Conservation (phyloP, 2,888 invertebrate genomes). For the Polymixis lichenea region DNA sequence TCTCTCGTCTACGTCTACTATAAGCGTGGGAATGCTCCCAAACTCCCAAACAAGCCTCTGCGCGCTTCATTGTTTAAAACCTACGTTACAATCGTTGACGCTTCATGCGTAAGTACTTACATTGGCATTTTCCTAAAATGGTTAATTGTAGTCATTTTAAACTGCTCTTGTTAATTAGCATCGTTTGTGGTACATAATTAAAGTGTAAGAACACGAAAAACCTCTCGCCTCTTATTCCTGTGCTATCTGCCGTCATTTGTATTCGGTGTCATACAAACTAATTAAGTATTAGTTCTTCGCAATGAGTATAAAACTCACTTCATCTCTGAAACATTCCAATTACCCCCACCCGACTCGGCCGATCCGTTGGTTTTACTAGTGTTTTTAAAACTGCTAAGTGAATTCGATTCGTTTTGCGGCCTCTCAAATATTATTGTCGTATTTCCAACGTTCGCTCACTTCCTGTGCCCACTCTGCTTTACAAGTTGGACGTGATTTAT, state of each 20-base stretch:
- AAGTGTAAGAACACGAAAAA: not conserved
- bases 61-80: not conserved
- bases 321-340: slow-evolving; percentile 4
- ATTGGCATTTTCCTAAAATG: not conserved
- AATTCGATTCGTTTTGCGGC: slow-evolving; percentile 5
- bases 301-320: slow-evolving; percentile 10
- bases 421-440: slow-evolving; percentile 17
- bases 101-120: no score
- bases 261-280: slow-evolving; percentile 22
- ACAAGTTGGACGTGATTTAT: slow-evolving; percentile 5
- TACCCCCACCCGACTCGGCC: fast-evolving
- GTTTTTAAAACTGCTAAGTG: slow-evolving; percentile 17
- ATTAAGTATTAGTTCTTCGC: slow-evolving; percentile 20
- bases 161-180: not conserved
- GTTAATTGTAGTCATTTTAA: not conserved
- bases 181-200: slow-evolving; percentile 8
- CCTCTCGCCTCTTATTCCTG: not conserved
- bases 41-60: no score
- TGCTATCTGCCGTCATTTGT: not conserved
- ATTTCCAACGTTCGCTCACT: slow-evolving; percentile 2
- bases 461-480: not conserved
- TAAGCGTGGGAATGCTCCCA: no score
- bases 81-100: not conserved
- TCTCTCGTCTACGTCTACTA: not conserved
- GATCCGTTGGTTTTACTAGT: not conserved